Base-by-base conservation (phyloP, 2,888 invertebrate species). In the Steinernema carpocapsae region DNA sequence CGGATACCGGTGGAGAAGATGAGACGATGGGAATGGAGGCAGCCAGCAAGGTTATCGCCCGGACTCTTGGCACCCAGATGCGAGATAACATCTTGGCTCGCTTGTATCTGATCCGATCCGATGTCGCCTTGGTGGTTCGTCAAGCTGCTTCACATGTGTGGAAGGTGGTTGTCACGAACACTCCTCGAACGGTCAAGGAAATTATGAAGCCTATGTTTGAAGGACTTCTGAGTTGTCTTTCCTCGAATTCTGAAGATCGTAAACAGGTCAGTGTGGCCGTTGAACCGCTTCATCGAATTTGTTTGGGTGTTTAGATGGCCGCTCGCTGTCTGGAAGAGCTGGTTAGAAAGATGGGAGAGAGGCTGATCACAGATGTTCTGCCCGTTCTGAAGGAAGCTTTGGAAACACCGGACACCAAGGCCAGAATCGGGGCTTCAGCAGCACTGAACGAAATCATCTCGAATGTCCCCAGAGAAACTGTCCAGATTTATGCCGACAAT, bases 131-230 rank as follows among this genome's bases (percentile, higher is more conserved):
- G 22, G 71, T 76, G 72, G 76, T 75, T 7, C 64, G 76, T 22
- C 97, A 97, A 90, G 94, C 97, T 0, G 96, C 99, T 10, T 91
- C 97, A 74, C 99, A 99, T 88, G 97, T 99, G 0, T 99, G 99
- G 99, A 99, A 99, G 91, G 94, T 97, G 81, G 95, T 99, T 0
- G 97, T 99, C 0, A 94, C 96, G 0, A 97, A 99, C 88, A 99
- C 97, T 0, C 97, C 97, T 0, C 92, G 95, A 88, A 97, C 97
- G 0, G 90, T 99, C 59, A 91, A 95, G 77, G 97, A 97, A 91
- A 97, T 99, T 85, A 90, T 99, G 80, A 94, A 95, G 6, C 95
- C 95, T 0, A 90, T 99, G 64, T 99, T 99, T 89, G 92, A 93
- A 17, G 90, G 97, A 72, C 90, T 99, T 77, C 90, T 79, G 26